phyloP scores from a whole-genome alignment of 2,113 vertebrate genomes.

The Spheniscus mendiculus region DNA sequence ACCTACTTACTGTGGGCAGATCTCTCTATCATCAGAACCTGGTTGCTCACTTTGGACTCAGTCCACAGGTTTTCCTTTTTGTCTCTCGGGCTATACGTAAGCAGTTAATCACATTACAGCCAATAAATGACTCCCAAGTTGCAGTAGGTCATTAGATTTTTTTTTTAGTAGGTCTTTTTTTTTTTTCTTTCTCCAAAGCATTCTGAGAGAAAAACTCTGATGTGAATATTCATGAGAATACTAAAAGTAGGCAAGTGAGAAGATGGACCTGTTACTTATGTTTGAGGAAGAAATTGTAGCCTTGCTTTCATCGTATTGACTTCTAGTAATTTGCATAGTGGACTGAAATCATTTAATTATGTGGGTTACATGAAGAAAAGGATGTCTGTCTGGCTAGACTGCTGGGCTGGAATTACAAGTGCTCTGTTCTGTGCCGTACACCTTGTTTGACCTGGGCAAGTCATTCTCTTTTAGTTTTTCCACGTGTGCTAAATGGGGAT shows the following conservation, averaged over 20 bases:
- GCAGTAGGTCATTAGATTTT: neutral
- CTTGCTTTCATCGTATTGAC: neutral
- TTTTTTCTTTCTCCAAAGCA: neutral
- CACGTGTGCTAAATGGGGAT: neutral
- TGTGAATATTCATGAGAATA: slow-evolving; percentile 22
- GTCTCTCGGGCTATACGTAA: neutral
- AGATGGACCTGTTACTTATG: neutral
- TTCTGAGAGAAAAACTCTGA: neutral
- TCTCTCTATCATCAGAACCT: slow-evolving; percentile 9
- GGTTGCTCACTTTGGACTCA: neutral
- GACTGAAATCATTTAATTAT: neutral
- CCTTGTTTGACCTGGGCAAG: slow-evolving; percentile 24
- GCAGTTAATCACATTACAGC: neutral
- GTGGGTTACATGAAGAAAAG: neutral
- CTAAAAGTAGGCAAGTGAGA: neutral
- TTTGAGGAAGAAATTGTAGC: neutral
- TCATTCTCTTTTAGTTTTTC: neutral
- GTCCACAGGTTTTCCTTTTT: neutral
- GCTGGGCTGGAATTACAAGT: neutral
- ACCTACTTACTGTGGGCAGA: neutral
- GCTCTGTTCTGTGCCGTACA: neutral
- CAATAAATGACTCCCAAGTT: neutral
- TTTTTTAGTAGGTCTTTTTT: neutral
- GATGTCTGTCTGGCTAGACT: neutral
- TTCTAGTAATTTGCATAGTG: neutral